Conservation (phyloP, 1,140 invertebrate species). For the Calosoma granatense region DNA sequence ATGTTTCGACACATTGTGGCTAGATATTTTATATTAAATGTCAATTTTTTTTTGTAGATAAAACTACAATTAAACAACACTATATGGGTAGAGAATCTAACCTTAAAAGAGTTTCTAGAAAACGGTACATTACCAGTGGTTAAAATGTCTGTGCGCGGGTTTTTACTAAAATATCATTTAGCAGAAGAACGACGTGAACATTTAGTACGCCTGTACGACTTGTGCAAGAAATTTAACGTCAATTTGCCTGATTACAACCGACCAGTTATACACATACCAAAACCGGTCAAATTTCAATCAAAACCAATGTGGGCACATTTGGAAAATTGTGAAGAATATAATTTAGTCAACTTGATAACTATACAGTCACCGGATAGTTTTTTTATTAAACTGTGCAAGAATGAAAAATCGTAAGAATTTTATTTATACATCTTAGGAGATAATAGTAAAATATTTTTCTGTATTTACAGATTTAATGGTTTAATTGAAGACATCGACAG, state of each 20-base stretch:
- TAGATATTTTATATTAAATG: no score
- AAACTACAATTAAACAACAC: slow-evolving; percentile 21
- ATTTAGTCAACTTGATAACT: background rate
- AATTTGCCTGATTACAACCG: slow-evolving; percentile 21
- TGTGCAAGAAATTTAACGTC: slow-evolving; percentile 20
- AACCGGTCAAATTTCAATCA: background rate
- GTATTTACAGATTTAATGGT: background rate
- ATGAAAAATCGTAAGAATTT: background rate
- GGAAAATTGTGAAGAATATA: background rate
- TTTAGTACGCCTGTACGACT: slow-evolving; percentile 19
- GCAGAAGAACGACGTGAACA: slow-evolving; percentile 14
- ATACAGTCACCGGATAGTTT: background rate
- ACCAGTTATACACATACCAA: background rate
- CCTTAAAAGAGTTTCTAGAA: slow-evolving; percentile 15
- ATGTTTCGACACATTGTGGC: no score
- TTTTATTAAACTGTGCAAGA: background rate
- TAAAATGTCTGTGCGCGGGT: slow-evolving; percentile 16
- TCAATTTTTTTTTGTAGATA: slow-evolving; percentile 18
- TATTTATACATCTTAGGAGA: background rate
- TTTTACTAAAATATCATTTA: slow-evolving; percentile 19
- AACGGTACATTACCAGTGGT: slow-evolving; percentile 15
- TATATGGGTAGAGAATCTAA: slow-evolving; percentile 23
- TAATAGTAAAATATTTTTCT: background rate
- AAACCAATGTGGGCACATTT: background rate
- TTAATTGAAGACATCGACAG: background rate